These are phyloP conservation scores for Lutjanus campechanus DNA, from an alignment of 2,797 vertebrate genomes.

Conservation along the genomic window DNA sequence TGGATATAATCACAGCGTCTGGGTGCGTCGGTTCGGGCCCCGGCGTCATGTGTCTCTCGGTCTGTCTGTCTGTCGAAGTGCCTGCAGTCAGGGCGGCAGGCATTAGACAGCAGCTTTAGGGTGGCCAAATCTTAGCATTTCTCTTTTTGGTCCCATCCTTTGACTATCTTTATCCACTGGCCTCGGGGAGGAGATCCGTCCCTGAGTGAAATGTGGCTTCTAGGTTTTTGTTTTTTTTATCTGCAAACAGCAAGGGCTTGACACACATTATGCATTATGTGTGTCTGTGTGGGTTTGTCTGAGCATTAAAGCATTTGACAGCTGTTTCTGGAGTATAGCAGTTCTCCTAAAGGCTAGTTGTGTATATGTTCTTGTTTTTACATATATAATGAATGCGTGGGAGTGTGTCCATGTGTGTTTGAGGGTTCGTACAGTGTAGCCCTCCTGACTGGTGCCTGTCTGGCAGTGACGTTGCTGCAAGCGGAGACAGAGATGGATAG, in stretches of 20 bases:
- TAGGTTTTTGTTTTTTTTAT: background rate
- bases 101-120: slow-evolving; percentile 32
- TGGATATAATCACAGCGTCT: slow-evolving; percentile 53
- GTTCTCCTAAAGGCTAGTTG: background rate
- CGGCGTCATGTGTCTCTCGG: slow-evolving; percentile 24
- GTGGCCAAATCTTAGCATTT: background rate
- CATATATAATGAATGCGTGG: background rate
- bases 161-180: slow-evolving; percentile 12
- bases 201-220: slow-evolving; percentile 6
- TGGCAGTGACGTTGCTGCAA: slow-evolving; percentile 19
- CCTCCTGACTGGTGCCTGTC: slow-evolving; percentile 38
- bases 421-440: background rate
- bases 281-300: background rate
- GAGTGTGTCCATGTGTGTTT: background rate
- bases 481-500: slow-evolving; percentile 55
- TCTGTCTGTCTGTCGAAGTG: slow-evolving; percentile 37
- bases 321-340: background rate
- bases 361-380: background rate
- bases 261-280: slow-evolving; percentile 1
- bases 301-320: slow-evolving; percentile 2
- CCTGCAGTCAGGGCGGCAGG: slow-evolving; percentile 24
- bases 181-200: slow-evolving; percentile 16
- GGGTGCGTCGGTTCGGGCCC: slow-evolving; percentile 17
- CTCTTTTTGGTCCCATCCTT: background rate
- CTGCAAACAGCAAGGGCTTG: background rate